These are phyloP conservation scores for Volucella inanis DNA, from an alignment of 2,888 invertebrate species.

Conservation along the genomic window DNA sequence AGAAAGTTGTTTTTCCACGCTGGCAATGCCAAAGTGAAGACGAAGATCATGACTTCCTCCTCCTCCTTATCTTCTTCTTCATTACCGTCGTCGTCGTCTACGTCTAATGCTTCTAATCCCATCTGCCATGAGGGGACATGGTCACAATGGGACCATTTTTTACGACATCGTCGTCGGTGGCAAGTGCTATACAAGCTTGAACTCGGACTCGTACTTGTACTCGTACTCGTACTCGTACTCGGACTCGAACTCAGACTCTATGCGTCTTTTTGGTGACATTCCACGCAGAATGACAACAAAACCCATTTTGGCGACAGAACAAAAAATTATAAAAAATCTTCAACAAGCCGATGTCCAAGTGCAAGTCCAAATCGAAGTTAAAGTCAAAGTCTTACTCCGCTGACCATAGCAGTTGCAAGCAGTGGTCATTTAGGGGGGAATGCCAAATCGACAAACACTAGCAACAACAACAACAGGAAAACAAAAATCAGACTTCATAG, in stretches of 20 bases:
- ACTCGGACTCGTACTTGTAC: no score
- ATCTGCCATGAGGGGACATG: background rate
- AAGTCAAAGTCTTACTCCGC: no score
- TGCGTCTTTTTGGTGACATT: slow-evolving; percentile 17
- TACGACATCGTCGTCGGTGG: slow-evolving; percentile 29
- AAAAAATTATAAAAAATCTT: slow-evolving; percentile 32
- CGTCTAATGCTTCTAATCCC: slow-evolving; percentile 11
- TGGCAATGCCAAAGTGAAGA: background rate
- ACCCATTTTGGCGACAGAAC: slow-evolving; percentile 17
- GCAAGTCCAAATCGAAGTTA: no score
- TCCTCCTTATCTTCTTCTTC: no score
- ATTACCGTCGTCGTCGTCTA: no score
- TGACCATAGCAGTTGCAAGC: slow-evolving; percentile 9
- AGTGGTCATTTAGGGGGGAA: slow-evolving; percentile 61
- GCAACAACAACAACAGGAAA: slow-evolving; percentile 8
- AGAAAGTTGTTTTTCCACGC: slow-evolving; percentile 67
- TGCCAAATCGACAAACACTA: background rate
- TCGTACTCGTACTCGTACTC: background rate
- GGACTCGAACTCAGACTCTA: slow-evolving; percentile 6
- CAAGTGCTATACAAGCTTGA: no score
- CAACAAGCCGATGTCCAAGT: slow-evolving; percentile 16
- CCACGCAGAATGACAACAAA: slow-evolving; percentile 17
- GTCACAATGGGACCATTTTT: slow-evolving; percentile 64
- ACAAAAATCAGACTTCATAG: slow-evolving; percentile 48
- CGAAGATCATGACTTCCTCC: no score